Conservation (phyloP, 2,888 invertebrate species). For the Machimus atricapillus region DNA sequence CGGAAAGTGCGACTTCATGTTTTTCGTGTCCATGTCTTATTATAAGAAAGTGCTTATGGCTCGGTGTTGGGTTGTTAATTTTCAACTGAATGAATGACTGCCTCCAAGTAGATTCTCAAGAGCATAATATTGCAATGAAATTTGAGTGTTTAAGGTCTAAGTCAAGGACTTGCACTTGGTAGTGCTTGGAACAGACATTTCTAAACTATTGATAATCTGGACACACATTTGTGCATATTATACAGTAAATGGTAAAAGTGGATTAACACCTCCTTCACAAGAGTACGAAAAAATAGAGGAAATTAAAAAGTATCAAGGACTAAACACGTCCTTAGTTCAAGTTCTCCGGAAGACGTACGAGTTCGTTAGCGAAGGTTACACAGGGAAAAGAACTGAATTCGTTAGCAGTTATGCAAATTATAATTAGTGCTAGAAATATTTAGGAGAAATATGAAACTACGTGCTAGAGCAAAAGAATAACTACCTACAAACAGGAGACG, state of each 20-base stretch:
- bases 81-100: neutral
- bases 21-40: slow-evolving; percentile 6
- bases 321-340: neutral
- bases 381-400: neutral
- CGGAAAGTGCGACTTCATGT: slow-evolving; percentile 8
- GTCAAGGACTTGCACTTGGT: slow-evolving; percentile 30
- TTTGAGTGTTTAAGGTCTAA: slow-evolving; percentile 34
- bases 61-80: neutral
- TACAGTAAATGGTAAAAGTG: neutral
- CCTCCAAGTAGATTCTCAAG: slow-evolving; percentile 20
- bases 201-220: neutral
- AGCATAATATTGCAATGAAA: neutral
- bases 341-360: neutral
- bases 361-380: neutral
- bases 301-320: neutral
- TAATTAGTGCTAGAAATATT: too few relatives aligned
- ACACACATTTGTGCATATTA: neutral
- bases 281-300: neutral
- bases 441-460: too few relatives aligned
- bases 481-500: neutral
- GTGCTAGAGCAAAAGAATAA: too few relatives aligned
- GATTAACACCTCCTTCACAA: neutral
- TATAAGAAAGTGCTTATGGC: slow-evolving; percentile 9
- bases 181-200: neutral
- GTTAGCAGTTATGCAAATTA: neutral